Evolutionary conservation across 1,140 invertebrate species (phyloP).

Genomic region (Calosoma granatense): DNA sequence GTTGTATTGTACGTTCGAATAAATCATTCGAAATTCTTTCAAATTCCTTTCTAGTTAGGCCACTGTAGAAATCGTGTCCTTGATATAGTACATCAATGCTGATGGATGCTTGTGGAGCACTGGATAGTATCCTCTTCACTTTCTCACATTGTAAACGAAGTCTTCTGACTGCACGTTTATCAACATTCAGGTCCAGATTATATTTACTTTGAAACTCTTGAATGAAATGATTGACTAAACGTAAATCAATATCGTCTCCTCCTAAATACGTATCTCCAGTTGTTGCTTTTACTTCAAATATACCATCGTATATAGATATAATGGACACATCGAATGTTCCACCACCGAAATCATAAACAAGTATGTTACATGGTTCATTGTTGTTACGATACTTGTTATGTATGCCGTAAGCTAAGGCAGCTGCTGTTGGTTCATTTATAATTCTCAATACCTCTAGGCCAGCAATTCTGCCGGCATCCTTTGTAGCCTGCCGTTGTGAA

Average conservation of each 20-base stretch:
- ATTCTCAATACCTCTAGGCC: constrained; percentile 43
- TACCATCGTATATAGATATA: constrained; percentile 93
- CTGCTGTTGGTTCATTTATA: constrained; percentile 41
- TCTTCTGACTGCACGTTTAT: constrained; percentile 23
- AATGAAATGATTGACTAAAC: constrained; percentile 83
- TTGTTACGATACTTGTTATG: constrained; percentile 28
- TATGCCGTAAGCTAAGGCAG: constrained; percentile 40
- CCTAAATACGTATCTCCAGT: constrained; percentile 64
- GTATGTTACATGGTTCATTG: not conserved
- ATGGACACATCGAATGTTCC: constrained; percentile 97
- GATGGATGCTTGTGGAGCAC: constrained; percentile 53
- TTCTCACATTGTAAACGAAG: constrained; percentile 43
- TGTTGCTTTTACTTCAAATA: constrained; percentile 96
- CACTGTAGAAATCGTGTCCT: constrained; percentile 40
- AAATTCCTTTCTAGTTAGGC: constrained; percentile 58
- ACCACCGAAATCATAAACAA: constrained; percentile 82
- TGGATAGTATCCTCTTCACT: constrained; percentile 61
- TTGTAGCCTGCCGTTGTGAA: constrained; percentile 31
- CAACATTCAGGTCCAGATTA: not conserved
- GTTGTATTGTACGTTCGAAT: constrained; percentile 59
- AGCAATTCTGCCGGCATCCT: constrained; percentile 40
- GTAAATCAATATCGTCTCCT: constrained; percentile 68
- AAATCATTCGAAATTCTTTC: constrained; percentile 57
- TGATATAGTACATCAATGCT: constrained; percentile 61
- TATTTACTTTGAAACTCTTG: constrained; percentile 95